phyloP scores from a whole-genome alignment of 1,140 invertebrate genomes.

The Carposina sasakii region DNA sequence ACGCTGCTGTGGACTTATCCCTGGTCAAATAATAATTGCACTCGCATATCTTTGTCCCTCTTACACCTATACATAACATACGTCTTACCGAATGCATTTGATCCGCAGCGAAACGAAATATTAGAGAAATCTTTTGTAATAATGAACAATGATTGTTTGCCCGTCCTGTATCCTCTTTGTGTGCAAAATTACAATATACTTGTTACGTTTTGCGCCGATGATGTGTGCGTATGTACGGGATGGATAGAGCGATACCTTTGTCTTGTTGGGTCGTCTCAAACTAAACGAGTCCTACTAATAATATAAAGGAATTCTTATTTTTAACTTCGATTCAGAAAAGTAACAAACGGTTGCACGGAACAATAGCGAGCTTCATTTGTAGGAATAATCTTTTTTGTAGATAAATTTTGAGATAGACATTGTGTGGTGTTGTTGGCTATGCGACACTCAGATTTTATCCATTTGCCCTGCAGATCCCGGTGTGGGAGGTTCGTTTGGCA shows the following conservation, averaged over 20 bases:
- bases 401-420: constrained; percentile 68
- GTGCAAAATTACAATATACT: constrained; percentile 71
- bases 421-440: constrained; percentile 53
- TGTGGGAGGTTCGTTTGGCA: constrained; percentile 54
- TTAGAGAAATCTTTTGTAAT: constrained; percentile 70
- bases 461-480: constrained; percentile 49
- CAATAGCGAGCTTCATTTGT: constrained; percentile 68
- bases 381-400: constrained; percentile 71
- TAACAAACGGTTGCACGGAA: constrained; percentile 63
- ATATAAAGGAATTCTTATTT: constrained; percentile 70
- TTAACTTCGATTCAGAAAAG: constrained; percentile 69
- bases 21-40: constrained; percentile 72
- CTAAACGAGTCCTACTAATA: constrained; percentile 68
- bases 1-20: constrained; percentile 65
- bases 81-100: constrained; percentile 56
- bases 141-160: constrained; percentile 72
- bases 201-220: constrained; percentile 58
- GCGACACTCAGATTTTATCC: constrained; percentile 46
- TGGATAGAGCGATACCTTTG: constrained; percentile 66
- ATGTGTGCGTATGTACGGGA: constrained; percentile 63
- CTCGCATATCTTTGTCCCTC: constrained; percentile 46
- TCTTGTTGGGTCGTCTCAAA: constrained; percentile 67
- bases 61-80: constrained; percentile 50
- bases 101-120: constrained; percentile 68
- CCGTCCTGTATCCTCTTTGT: constrained; percentile 67